A percentile compares a stretch with the other conserved stretches of the same genome.
Conservation (phyloP, 2,888 invertebrate species). For the Heliconius aoede region DNA sequence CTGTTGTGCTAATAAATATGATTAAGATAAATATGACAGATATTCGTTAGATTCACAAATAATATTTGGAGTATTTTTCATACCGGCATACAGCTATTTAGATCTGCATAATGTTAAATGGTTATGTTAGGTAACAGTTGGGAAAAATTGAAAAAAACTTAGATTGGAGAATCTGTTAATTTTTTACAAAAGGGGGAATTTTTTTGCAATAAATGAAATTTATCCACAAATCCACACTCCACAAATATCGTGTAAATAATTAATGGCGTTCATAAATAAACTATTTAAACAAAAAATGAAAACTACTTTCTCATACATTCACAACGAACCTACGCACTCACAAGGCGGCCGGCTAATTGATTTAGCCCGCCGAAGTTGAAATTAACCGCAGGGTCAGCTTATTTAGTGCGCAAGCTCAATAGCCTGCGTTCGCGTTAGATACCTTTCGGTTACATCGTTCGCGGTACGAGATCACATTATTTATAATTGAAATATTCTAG, state of each 20-base stretch:
- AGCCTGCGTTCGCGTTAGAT: conserved; percentile 49
- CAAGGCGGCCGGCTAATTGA: conserved; percentile 19
- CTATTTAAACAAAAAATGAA: neutral
- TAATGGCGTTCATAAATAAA: neutral
- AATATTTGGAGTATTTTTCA: neutral
- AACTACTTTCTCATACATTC: neutral
- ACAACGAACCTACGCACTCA: neutral
- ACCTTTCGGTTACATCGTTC: conserved; percentile 36
- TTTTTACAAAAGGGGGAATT: neutral
- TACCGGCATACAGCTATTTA: neutral
- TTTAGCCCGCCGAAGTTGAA: conserved; percentile 51
- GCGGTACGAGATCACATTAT: conserved; percentile 40
- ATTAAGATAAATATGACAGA: conserved; percentile 4
- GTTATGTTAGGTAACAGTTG: neutral
- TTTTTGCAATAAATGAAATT: too few species aligned
- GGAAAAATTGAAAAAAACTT: neutral
- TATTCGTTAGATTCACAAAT: neutral
- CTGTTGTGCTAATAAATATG: conserved; percentile 18
- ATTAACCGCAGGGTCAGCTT: conserved; percentile 65
- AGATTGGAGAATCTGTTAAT: neutral
- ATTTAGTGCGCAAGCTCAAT: conserved; percentile 64
- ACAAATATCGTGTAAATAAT: neutral
- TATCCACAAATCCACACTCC: too few species aligned
- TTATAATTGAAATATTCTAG: conserved; percentile 26
- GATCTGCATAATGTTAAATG: neutral